These are phyloP conservation scores for Virgularia gustaviana DNA, from an alignment of 92 coral and sea anemone species.

Conservation along the genomic window DNA sequence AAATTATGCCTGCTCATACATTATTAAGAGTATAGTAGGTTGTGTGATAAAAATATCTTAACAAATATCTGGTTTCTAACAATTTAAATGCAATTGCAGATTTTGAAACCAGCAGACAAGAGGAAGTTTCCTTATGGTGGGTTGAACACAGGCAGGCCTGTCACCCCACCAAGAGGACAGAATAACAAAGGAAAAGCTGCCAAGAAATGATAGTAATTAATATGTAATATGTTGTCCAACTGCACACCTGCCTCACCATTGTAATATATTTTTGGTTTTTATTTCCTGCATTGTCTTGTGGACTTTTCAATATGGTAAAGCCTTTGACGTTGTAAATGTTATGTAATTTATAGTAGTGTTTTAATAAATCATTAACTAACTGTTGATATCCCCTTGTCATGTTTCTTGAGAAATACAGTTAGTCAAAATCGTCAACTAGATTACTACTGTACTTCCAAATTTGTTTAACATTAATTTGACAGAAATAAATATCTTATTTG, in stretches of 20 bases:
- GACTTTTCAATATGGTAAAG: conserved; percentile 8
- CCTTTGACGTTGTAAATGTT: neutral
- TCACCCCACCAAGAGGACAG: conserved; percentile 96
- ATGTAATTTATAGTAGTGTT: conserved; percentile 30
- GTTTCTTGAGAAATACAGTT: neutral
- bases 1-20: too few relatives aligned
- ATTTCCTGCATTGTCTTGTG: neutral
- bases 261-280: neutral
- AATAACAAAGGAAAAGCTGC: conserved; percentile 67
- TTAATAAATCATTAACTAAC: conserved; percentile 10
- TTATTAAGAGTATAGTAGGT: neutral
- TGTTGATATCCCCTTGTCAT: neutral
- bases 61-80: neutral
- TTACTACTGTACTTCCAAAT: too few relatives aligned
- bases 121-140: conserved; percentile 99
- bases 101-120: conserved; percentile 97
- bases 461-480: too few relatives aligned
- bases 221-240: neutral
- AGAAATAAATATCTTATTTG: too few relatives aligned
- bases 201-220: conserved; percentile 48
- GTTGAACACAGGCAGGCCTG: conserved; percentile 86
- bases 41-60: neutral
- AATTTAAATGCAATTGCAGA: too few relatives aligned
- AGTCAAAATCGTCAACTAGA: too few relatives aligned
- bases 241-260: too few relatives aligned